Percentiles rank a stretch among this genome's conserved stretches.
These are phyloP conservation scores for Micropterix aruncella DNA, from an alignment of 2,888 invertebrate genomes.

Conservation along the genomic window DNA sequence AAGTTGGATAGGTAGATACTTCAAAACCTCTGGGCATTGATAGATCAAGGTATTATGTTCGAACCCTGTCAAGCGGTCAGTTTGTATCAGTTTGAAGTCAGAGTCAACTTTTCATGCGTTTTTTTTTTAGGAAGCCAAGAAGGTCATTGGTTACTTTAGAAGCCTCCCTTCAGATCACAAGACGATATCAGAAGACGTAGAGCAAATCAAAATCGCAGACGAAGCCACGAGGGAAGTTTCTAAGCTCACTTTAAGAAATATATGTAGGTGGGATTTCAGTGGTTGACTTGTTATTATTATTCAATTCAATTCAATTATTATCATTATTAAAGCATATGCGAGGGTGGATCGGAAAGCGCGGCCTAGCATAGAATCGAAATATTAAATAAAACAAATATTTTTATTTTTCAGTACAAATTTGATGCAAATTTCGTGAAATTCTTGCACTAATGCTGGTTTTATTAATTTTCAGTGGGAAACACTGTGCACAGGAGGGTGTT, in stretches of 20 bases:
- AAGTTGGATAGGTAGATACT: too few relatives aligned
- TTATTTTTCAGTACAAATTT: too few relatives aligned
- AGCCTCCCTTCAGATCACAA: constrained; percentile 4
- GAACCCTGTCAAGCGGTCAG: too few relatives aligned
- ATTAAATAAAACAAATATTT: too few relatives aligned
- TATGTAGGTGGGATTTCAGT: too few relatives aligned
- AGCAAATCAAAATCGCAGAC: constrained; percentile 9
- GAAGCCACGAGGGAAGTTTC: constrained; percentile 7
- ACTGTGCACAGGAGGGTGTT: constrained; percentile 15
- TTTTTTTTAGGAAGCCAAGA: constrained; percentile 9
- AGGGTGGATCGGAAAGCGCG: too few relatives aligned
- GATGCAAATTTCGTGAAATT: background rate
- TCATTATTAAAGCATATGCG: too few relatives aligned
- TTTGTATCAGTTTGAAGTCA: background rate
- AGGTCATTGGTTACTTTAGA: constrained; percentile 9
- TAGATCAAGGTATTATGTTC: background rate
- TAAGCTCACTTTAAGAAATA: constrained; percentile 4
- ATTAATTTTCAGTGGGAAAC: constrained; percentile 16
- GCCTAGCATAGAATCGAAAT: too few relatives aligned
- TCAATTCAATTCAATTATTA: too few relatives aligned
- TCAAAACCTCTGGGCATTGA: too few relatives aligned
- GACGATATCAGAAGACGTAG: constrained; percentile 7
- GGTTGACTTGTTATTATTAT: too few relatives aligned
- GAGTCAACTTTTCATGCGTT: background rate
- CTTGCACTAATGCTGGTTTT: constrained; percentile 2